phyloP scores from a whole-genome alignment of 2,113 vertebrate genomes.

The Bufo gargarizans region DNA sequence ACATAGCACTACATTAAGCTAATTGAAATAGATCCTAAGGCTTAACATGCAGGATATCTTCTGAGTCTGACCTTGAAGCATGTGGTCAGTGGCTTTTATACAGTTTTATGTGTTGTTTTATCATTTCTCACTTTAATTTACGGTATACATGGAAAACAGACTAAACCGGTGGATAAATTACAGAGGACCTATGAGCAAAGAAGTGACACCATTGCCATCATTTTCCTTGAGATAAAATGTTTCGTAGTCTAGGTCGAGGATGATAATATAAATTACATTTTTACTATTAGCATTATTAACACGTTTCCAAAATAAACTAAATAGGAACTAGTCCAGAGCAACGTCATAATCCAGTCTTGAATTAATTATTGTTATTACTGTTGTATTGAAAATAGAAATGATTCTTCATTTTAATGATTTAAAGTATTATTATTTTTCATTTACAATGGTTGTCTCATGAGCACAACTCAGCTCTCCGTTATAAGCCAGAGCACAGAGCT shows the following conservation, averaged over 20 bases:
- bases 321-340: neutral
- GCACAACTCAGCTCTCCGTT: neutral
- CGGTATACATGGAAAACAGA: conserved; percentile 18
- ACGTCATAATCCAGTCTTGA: neutral
- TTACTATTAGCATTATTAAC: neutral
- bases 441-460: neutral
- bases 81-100: neutral
- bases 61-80: conserved; percentile 14
- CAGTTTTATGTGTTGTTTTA: neutral
- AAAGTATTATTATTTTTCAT: neutral
- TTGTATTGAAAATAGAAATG: neutral
- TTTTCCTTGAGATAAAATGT: neutral
- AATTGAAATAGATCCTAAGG: conserved; percentile 22
- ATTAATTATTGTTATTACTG: neutral
- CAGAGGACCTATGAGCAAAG: neutral
- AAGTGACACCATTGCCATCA: conserved; percentile 2
- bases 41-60: conserved; percentile 1
- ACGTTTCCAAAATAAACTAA: neutral
- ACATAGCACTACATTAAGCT: conserved; percentile 18
- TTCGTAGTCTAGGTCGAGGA: neutral
- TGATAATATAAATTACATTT: neutral
- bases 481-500: neutral
- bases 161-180: neutral
- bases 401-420: neutral
- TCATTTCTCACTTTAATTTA: neutral